Percentiles rank a stretch among this genome's conserved stretches.
These are phyloP conservation scores for Drosophila cardini DNA, from an alignment of 1,140 invertebrate genomes.

Conservation along the genomic window DNA sequence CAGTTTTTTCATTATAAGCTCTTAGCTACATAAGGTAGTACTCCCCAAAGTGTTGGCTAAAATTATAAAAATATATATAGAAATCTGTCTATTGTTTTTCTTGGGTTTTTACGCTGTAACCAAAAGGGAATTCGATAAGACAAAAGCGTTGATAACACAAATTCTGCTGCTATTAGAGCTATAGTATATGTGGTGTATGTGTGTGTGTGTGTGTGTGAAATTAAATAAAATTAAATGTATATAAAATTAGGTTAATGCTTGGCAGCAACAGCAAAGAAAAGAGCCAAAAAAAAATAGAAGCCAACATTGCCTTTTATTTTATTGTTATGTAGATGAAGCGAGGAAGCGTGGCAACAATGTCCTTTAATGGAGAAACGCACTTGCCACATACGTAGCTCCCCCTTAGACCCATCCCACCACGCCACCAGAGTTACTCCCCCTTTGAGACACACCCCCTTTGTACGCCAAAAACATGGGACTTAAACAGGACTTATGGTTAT, in stretches of 20 bases:
- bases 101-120: neutral
- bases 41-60: neutral
- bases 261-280: constrained; percentile 14
- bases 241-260: constrained; percentile 80
- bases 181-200: neutral
- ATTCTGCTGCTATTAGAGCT: neutral
- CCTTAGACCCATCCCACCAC: neutral
- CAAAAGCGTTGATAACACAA: constrained; percentile 18
- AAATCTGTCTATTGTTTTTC: neutral
- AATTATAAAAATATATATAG: constrained; percentile 13
- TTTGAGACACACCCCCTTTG: constrained; percentile 1
- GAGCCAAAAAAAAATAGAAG: neutral
- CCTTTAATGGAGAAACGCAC: constrained; percentile 56
- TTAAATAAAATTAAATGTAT: constrained; percentile 83
- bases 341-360: constrained; percentile 34
- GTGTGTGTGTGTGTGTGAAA: constrained; percentile 65
- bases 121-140: constrained; percentile 14
- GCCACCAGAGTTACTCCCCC: no score
- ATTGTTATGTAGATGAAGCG: constrained; percentile 83
- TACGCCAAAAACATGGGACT: constrained; percentile 64
- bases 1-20: neutral
- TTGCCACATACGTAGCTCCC: constrained; percentile 56
- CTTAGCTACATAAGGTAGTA: neutral
- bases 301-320: constrained; percentile 70
- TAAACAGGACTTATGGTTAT: constrained; percentile 84